Evolutionary conservation across 2,888 invertebrate genomes (phyloP).

Genomic region (Morpho achilles): DNA sequence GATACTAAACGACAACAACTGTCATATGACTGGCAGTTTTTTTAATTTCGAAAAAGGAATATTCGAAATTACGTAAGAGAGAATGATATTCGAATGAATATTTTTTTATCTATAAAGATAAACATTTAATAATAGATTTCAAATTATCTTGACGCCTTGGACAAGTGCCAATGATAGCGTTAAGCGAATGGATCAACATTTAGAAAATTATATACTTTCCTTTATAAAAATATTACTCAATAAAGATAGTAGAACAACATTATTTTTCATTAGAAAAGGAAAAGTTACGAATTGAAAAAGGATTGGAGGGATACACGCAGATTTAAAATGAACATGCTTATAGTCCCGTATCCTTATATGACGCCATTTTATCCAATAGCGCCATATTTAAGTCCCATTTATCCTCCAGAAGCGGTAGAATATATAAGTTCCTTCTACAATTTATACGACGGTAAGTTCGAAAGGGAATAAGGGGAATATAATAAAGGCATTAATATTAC

Average conservation of each 20-base stretch:
- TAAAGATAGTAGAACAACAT: not conserved
- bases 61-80: not conserved
- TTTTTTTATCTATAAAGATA: conserved; percentile 3
- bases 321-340: conserved; percentile 17
- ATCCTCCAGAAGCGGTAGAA: conserved; percentile 49
- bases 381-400: conserved; percentile 48
- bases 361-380: conserved; percentile 48
- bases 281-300: conserved; percentile 1
- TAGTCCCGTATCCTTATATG: conserved; percentile 31
- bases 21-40: conserved; percentile 7
- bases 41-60: conserved; percentile 2
- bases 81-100: not conserved
- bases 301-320: not conserved
- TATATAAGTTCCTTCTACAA: conserved; percentile 57
- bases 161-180: conserved; percentile 1
- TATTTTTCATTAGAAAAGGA: not conserved
- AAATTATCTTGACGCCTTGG: not conserved
- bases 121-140: conserved; percentile 3
- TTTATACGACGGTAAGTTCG: conserved; percentile 63
- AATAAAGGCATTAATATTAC: too few species aligned
- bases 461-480: not conserved
- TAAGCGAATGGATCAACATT: conserved; percentile 2
- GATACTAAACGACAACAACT: conserved; percentile 30
- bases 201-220: not conserved
- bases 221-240: not conserved